These are phyloP conservation scores for Eubasilissa regina DNA, from an alignment of 1,140 invertebrate genomes.

Conservation along the genomic window DNA sequence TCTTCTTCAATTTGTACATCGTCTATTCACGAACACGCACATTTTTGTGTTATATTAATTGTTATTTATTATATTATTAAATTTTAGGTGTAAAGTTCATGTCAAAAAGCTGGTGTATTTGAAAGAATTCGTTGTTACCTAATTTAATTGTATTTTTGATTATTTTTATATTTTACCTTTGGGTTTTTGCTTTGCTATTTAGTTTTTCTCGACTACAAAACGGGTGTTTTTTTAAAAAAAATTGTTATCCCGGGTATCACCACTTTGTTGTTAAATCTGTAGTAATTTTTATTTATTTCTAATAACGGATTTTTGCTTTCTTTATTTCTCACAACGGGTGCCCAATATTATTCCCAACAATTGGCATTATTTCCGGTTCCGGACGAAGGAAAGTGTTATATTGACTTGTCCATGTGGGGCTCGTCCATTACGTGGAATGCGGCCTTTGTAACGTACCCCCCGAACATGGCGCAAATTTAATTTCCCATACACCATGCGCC, in stretches of 20 bases:
- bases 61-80: neutral
- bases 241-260: too few species aligned
- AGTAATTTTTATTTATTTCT: neutral
- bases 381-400: slow-evolving; percentile 28
- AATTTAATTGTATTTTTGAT: too few species aligned
- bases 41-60: neutral
- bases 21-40: neutral
- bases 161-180: too few species aligned
- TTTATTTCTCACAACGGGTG: slow-evolving; percentile 2
- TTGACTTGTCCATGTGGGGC: slow-evolving; percentile 28
- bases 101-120: too few species aligned
- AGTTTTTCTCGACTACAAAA: too few species aligned
- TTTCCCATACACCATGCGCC: slow-evolving; percentile 31
- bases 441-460: slow-evolving; percentile 30
- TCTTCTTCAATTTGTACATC: neutral
- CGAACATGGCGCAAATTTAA: slow-evolving; percentile 36
- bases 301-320: neutral
- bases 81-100: too few species aligned
- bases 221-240: too few species aligned
- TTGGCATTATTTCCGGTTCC: slow-evolving; percentile 6
- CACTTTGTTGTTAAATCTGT: too few species aligned
- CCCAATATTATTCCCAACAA: slow-evolving; percentile 6
- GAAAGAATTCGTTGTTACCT: too few species aligned
- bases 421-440: slow-evolving; percentile 19
- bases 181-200: too few species aligned